A percentile compares a stretch with the other conserved stretches of the same genome.
phyloP scores from a whole-genome alignment of 2,888 invertebrate species.

The Tubulanus polymorphus region DNA sequence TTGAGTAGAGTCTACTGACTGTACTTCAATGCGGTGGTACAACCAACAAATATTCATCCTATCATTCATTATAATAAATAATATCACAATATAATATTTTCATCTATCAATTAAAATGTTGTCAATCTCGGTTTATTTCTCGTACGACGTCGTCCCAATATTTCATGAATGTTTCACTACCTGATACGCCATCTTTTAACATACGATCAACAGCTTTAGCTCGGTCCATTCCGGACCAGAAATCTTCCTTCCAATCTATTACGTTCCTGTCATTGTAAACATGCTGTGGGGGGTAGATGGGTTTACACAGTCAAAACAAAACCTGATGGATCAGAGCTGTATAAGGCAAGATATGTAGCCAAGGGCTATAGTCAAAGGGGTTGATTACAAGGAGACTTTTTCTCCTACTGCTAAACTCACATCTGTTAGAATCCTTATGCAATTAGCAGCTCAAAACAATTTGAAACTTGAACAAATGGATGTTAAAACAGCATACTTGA shows the following conservation, averaged over 20 bases:
- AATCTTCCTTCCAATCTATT: conserved; percentile 24
- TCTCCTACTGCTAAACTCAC: too few species aligned
- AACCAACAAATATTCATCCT: too few species aligned
- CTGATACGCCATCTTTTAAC: conserved; percentile 23
- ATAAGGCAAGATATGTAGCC: conserved; percentile 3
- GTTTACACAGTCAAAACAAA: conserved; percentile 3
- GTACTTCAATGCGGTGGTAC: too few species aligned
- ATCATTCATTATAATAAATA: too few species aligned
- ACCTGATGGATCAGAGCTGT: not conserved
- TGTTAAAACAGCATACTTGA: conserved; percentile 7
- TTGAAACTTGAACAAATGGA: conserved; percentile 8
- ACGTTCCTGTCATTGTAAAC: too few species aligned
- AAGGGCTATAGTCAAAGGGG: conserved; percentile 1
- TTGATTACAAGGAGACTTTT: conserved; percentile 12
- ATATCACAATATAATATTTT: too few species aligned
- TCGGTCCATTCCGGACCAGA: conserved; percentile 22
- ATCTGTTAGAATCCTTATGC: conserved; percentile 1
- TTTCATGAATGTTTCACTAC: conserved; percentile 19
- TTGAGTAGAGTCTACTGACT: too few species aligned
- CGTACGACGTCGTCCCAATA: conserved; percentile 11
- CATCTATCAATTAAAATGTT: too few species aligned
- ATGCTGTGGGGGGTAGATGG: conserved; percentile 6
- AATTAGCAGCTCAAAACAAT: conserved; percentile 6
- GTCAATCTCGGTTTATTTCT: not conserved
- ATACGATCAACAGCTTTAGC: conserved; percentile 26